phyloP scores from a whole-genome alignment of 2,797 vertebrate genomes.

The Oreortyx pictus region DNA sequence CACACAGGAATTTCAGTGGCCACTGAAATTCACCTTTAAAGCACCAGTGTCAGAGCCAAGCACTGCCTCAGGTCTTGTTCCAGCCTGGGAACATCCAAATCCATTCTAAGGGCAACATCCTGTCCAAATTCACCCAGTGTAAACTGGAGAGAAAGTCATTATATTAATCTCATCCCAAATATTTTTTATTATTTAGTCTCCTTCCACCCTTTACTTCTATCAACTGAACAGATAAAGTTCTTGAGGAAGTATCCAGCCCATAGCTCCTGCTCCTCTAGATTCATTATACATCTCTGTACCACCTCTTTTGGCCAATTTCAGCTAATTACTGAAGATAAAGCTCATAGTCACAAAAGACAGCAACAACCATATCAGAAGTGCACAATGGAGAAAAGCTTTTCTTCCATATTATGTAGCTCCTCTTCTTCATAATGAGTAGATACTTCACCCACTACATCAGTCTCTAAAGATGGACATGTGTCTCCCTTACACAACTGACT shows the following conservation, averaged over 20 bases:
- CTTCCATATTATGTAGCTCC: rapidly evolving
- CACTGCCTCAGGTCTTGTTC: not conserved
- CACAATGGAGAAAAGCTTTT: not conserved
- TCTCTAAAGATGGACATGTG: not conserved
- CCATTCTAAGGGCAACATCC: not conserved
- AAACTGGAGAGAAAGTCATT: not conserved
- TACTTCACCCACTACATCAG: not conserved
- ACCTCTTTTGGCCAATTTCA: not conserved
- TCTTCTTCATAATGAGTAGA: not conserved
- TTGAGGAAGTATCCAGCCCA: not conserved
- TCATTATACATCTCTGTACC: not conserved
- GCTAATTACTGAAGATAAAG: not conserved
- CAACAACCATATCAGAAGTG: not conserved
- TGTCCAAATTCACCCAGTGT: not conserved
- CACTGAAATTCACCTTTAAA: not conserved
- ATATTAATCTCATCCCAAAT: constrained; percentile 9
- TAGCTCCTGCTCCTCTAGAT: not conserved
- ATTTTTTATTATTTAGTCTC: constrained; percentile 15
- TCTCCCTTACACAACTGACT: not conserved
- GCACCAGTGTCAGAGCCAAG: rapidly evolving
- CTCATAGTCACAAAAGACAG: not conserved
- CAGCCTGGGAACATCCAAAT: not conserved
- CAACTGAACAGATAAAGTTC: not conserved
- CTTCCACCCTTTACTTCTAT: not conserved
- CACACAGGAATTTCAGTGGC: not conserved